Evolutionary conservation across 2,888 invertebrate genomes (phyloP).

Genomic region (Synanthedon formicaeformis): DNA sequence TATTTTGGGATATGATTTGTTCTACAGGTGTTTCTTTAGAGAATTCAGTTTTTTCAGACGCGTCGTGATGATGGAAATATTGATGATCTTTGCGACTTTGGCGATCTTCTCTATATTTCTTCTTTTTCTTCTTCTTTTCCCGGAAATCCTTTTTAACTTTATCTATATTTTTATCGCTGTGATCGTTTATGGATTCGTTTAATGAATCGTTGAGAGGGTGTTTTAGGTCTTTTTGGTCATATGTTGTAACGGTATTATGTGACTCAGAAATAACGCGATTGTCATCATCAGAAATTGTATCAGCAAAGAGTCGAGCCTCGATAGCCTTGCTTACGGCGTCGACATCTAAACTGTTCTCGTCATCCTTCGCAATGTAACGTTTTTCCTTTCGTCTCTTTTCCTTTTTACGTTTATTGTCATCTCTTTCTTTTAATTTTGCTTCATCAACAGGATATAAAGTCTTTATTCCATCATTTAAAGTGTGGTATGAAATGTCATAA

Average conservation of each 20-base stretch:
- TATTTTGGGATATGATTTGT: constrained; percentile 11
- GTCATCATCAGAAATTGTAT: constrained; percentile 67
- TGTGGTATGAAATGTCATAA: constrained; percentile 19
- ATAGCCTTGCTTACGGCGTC: constrained; percentile 85
- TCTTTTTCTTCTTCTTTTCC: constrained; percentile 88
- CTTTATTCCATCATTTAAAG: constrained; percentile 18
- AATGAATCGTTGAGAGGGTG: constrained; percentile 59
- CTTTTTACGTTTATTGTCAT: constrained; percentile 70
- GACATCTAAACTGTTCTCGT: constrained; percentile 84
- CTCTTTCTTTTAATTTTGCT: constrained; percentile 51
- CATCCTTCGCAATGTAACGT: constrained; percentile 70
- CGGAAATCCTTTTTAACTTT: constrained; percentile 72
- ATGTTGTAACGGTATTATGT: constrained; percentile 20
- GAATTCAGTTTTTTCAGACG: constrained; percentile 36
- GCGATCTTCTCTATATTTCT: constrained; percentile 83
- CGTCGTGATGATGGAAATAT: constrained; percentile 74
- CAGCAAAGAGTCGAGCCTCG: constrained; percentile 83
- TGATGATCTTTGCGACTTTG: constrained; percentile 76
- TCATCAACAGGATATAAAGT: constrained; percentile 21
- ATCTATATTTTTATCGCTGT: constrained; percentile 9
- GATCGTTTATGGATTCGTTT: constrained; percentile 4
- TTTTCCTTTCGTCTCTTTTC: constrained; percentile 76
- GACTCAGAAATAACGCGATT: constrained; percentile 34
- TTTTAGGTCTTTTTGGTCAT: constrained; percentile 68
- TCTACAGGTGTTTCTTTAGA: constrained; percentile 21